Conservation (phyloP, 2,113 vertebrate species). For the Probosciger aterrimus region DNA sequence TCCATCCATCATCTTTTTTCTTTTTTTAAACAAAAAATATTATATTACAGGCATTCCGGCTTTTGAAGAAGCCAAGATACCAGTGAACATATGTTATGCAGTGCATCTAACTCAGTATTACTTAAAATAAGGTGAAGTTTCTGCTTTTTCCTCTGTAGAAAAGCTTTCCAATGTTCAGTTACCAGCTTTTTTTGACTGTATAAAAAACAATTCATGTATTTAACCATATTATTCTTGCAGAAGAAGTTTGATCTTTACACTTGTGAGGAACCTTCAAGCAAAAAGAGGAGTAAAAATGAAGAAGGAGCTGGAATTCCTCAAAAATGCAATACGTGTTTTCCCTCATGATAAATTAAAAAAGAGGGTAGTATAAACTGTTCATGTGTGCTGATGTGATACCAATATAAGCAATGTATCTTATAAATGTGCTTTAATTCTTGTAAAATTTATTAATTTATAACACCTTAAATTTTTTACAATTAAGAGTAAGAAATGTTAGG, state of each 20-base stretch:
- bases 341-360: conserved; percentile 17
- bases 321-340: conserved; percentile 13
- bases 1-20: not conserved
- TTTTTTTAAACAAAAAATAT: not conserved
- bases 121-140: conserved; percentile 26
- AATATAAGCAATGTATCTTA: not conserved
- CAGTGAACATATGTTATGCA: not conserved
- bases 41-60: not conserved
- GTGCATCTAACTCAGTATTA: not conserved
- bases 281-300: not conserved
- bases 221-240: not conserved
- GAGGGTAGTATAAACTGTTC: not conserved
- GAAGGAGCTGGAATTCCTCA: not conserved
- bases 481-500: not conserved
- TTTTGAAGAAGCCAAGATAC: not conserved
- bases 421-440: not conserved
- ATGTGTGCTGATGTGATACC: not conserved
- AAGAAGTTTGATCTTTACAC: not conserved
- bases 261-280: not conserved
- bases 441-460: not conserved
- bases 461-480: not conserved
- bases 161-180: not conserved
- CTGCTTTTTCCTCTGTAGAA: not conserved
- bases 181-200: not conserved
- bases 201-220: not conserved